phyloP scores from a whole-genome alignment of 2,113 vertebrate genomes.

The Rhizomys pruinosus region DNA sequence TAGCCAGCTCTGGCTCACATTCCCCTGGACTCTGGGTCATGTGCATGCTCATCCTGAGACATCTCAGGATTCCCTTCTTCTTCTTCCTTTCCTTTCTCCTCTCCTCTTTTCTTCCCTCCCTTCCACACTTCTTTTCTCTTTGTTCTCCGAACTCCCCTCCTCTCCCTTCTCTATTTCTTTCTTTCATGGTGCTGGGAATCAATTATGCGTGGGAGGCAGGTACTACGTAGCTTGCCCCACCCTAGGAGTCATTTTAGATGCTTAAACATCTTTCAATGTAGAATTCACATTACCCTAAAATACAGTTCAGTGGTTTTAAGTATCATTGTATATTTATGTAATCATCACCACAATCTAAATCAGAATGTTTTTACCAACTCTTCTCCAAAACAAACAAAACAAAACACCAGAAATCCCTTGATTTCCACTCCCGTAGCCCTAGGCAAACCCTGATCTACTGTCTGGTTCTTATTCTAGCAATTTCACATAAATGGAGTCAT shows the following conservation, averaged over 20 bases:
- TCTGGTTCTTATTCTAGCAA: neutral
- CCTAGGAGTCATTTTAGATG: neutral
- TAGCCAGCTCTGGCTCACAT: neutral
- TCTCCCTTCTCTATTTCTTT: neutral
- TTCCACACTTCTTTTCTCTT: accelerated
- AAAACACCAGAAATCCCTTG: neutral
- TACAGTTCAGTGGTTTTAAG: neutral
- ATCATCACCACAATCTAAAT: neutral
- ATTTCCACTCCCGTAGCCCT: neutral
- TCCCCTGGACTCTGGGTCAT: neutral
- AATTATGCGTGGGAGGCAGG: neutral
- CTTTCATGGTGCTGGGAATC: neutral
- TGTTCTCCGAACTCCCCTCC: too few relatives aligned
- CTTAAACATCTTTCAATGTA: neutral
- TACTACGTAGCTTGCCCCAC: neutral
- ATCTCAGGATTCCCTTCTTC: neutral
- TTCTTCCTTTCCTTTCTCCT: neutral
- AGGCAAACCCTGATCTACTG: neutral
- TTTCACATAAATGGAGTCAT: neutral
- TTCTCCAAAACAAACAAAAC: neutral
- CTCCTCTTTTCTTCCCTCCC: neutral
- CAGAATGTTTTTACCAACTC: neutral
- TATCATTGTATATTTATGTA: neutral
- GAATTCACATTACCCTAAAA: constrained; percentile 12
- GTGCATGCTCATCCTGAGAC: neutral